Evolutionary conservation across 1,140 invertebrate species (phyloP), one percentile per base, ranked within the genome.

Genomic region (Lordiphosa mommai): DNA sequence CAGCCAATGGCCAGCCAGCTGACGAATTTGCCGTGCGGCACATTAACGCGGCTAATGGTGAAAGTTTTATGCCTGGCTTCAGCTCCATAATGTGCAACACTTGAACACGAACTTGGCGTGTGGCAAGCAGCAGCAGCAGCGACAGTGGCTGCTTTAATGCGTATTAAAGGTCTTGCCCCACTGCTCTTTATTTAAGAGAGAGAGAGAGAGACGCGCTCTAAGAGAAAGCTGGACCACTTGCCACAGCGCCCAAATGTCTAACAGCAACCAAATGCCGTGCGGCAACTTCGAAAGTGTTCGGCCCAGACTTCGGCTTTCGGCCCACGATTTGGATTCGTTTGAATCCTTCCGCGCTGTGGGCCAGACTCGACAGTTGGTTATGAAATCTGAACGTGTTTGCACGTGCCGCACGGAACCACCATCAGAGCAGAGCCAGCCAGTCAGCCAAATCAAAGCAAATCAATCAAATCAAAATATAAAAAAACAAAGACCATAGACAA

Each of bases 341-440:
- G 48, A 46, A 46, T 34, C 14, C 46, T 63, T 40, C 41, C 48
- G 64, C 48, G 64, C 30, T 10, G 7, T 33, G 55, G 48, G 38
- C 37, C 17, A 33, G 72, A 53, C 72, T 82, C 77, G 77, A 82
- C 77, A 82, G 77, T 82, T 82, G 77, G 77, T 82, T 82, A 82
- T 82, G 77, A 82, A 84, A 65, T 84, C 77, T 84, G 37, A 84
- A 84, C 77, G 77, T 82, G 77, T 77, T 84, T 68, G 77, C 77
- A 82, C 77, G 77, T 82, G 77, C 67, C 76, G 77, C 71, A 84
- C 77, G 77, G 77, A 84, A 0, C 20, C 20, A 17, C 69, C 76
- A 36, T 76, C 57, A 72, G 57, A 80, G 76, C 76, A 74, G 76
- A 47, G 13, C 32, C 46, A 48, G 46, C 29, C 61, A 69, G 34